These are phyloP conservation scores for Limnodromus scolopaceus DNA, from an alignment of 2,797 vertebrate species.

Conservation along the genomic window DNA sequence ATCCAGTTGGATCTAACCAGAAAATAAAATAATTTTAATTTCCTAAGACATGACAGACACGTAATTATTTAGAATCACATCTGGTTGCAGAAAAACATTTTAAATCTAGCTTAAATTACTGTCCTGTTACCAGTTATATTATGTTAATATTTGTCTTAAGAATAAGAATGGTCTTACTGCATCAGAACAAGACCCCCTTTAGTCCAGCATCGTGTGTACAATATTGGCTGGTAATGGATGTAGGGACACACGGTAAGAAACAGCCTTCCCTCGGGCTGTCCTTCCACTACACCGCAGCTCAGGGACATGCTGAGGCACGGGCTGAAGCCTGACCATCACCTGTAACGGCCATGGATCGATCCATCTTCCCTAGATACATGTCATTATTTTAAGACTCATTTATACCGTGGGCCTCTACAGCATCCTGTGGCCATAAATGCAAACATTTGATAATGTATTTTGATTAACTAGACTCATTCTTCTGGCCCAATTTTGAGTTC, in stretches of 20 bases:
- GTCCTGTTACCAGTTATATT: background rate
- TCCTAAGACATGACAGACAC: background rate
- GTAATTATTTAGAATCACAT: background rate
- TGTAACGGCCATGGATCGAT: background rate
- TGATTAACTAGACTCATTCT: background rate
- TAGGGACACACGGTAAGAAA: background rate
- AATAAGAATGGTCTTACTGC: background rate
- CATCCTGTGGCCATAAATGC: background rate
- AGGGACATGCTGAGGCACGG: background rate
- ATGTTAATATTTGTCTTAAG: background rate
- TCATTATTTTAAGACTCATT: background rate
- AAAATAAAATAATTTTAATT: background rate
- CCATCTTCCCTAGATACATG: background rate
- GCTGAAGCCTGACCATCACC: background rate
- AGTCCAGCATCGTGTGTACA: background rate
- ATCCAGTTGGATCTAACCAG: background rate
- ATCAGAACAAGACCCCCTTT: background rate
- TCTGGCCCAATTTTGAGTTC: background rate
- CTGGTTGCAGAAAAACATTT: background rate
- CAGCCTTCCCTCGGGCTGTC: background rate
- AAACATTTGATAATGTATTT: background rate
- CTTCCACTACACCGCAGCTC: background rate
- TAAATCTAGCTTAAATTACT: background rate
- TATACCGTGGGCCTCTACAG: background rate
- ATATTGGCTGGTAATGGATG: background rate